Conservation (phyloP, 2,888 invertebrate species). For the Noctua janthe region DNA sequence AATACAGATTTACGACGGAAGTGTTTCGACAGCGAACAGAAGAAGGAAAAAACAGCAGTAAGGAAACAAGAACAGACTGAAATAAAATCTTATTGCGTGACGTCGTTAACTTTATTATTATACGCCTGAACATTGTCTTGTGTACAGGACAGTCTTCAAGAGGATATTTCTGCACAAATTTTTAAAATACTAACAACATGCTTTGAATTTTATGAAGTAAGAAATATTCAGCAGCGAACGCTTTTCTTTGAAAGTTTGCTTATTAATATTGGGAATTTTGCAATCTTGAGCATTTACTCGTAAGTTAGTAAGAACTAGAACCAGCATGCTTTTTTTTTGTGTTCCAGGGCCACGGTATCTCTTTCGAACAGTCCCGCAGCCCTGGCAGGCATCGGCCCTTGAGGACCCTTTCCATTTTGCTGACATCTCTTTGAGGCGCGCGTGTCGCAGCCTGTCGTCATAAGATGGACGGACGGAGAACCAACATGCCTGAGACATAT, state of each 20-base stretch:
- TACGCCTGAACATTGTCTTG: conserved; percentile 25
- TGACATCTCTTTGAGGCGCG: too few species aligned
- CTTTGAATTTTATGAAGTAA: background rate
- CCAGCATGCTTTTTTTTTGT: too few species aligned
- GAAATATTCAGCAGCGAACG: background rate
- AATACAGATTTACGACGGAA: conserved; percentile 29
- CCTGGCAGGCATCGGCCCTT: too few species aligned
- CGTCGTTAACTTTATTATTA: conserved; percentile 51
- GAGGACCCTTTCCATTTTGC: too few species aligned
- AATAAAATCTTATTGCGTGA: conserved; percentile 56
- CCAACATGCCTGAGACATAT: too few species aligned
- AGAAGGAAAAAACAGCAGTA: conserved; percentile 44
- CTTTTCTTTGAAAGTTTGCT: background rate
- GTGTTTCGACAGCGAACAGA: conserved; percentile 24
- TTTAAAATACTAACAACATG: background rate
- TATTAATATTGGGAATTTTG: background rate
- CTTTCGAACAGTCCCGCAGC: too few species aligned
- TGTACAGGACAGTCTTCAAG: background rate
- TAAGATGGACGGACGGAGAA: too few species aligned
- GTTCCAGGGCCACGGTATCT: too few species aligned
- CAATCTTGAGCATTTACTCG: too few species aligned
- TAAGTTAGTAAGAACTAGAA: background rate
- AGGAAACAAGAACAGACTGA: conserved; percentile 46
- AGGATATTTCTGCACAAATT: background rate
- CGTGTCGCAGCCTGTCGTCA: too few species aligned